Evolutionary conservation across 2,888 invertebrate genomes (phyloP).

Genomic region (Coremacera marginata): DNA sequence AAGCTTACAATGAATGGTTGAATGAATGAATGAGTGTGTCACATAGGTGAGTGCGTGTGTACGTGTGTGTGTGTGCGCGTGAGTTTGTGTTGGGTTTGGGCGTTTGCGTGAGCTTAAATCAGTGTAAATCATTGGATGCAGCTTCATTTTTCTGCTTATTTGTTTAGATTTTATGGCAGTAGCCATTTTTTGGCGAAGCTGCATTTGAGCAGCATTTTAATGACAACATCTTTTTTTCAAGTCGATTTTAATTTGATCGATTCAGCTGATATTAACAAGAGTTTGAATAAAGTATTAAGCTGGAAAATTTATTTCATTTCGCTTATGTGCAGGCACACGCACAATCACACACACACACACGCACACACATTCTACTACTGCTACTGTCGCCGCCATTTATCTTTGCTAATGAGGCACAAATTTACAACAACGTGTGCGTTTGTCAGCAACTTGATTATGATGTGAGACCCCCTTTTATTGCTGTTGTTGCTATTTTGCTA

Average conservation of each 20-base stretch:
- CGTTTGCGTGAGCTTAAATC: background rate
- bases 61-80: background rate
- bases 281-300: too few species aligned
- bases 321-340: too few species aligned
- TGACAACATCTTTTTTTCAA: too few species aligned
- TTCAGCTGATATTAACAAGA: too few species aligned
- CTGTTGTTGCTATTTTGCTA: background rate
- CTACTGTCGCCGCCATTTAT: background rate
- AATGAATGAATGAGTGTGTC: background rate
- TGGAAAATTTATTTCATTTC: too few species aligned
- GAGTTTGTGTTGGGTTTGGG: too few species aligned
- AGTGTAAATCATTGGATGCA: background rate
- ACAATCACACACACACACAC: too few species aligned
- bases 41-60: background rate
- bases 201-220: too few species aligned
- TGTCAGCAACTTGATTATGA: slow-evolving; percentile 22
- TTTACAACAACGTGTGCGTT: background rate
- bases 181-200: background rate
- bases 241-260: too few species aligned
- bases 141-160: background rate
- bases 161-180: background rate
- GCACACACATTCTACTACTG: background rate
- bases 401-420: slow-evolving; percentile 15
- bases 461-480: background rate
- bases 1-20: background rate